Evolutionary conservation across 2,797 vertebrate genomes (phyloP).

Genomic region (Setipinna tenuifilis): DNA sequence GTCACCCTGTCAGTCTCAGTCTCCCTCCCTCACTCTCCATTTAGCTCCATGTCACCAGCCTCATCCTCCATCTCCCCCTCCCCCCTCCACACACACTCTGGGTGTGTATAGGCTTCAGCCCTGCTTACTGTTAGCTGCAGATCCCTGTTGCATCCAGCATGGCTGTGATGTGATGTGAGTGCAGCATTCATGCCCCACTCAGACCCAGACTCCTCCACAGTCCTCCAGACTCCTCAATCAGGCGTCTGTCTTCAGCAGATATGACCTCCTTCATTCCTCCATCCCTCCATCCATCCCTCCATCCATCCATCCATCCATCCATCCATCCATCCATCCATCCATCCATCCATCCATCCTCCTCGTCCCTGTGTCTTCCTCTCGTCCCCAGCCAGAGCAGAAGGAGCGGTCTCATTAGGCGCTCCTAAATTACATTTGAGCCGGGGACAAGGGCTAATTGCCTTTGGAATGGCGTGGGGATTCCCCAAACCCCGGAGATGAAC

Average conservation of each 20-base stretch:
- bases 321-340: too few relatives aligned
- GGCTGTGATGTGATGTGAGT: too few relatives aligned
- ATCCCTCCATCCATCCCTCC: not conserved
- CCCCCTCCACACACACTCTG: too few relatives aligned
- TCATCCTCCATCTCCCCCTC: too few relatives aligned
- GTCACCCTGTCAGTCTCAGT: not conserved
- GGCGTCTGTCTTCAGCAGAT: too few relatives aligned
- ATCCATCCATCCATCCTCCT: not conserved
- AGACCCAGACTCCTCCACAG: too few relatives aligned
- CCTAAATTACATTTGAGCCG: slow-evolving; percentile 13
- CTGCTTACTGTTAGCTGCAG: too few relatives aligned
- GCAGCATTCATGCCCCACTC: too few relatives aligned
- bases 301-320: too few relatives aligned
- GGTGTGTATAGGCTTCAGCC: too few relatives aligned
- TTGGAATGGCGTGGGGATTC: not conserved
- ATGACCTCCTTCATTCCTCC: not conserved
- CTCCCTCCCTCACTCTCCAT: not conserved
- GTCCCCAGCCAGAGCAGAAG: not conserved
- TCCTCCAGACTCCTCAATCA: too few relatives aligned
- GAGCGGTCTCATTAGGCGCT: not conserved
- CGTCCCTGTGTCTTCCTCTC: not conserved
- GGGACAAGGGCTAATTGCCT: not conserved
- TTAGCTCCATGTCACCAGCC: not conserved
- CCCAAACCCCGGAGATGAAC: not conserved
- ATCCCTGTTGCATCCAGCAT: too few relatives aligned